Evolutionary conservation across 1,140 invertebrate genomes (phyloP).

Genomic region (Wiebesia pumilae): DNA sequence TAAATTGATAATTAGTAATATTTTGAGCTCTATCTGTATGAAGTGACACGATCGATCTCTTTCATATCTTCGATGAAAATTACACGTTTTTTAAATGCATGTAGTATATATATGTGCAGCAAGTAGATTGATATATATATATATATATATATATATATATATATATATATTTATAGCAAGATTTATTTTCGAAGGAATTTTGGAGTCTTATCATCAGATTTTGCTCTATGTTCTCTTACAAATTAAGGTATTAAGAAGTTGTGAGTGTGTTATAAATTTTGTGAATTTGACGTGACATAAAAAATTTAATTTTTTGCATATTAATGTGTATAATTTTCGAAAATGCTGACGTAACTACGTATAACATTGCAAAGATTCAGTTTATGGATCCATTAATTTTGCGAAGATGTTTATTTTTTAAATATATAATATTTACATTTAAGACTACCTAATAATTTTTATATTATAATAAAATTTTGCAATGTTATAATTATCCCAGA

Average conservation of each 20-base stretch:
- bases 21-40: neutral
- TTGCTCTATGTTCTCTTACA: neutral
- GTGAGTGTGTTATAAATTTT: neutral
- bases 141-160: too few species aligned
- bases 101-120: constrained; percentile 14
- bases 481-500: too few species aligned
- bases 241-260: neutral
- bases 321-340: neutral
- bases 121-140: constrained; percentile 35
- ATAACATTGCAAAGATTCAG: neutral
- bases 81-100: constrained; percentile 1
- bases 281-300: neutral
- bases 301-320: neutral
- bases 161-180: constrained; percentile 3
- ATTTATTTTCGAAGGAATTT: constrained; percentile 42
- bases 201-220: constrained; percentile 20
- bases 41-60: constrained; percentile 14
- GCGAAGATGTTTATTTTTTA: too few species aligned
- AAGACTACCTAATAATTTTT: too few species aligned
- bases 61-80: constrained; percentile 33
- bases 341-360: neutral
- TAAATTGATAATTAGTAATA: constrained; percentile 18
- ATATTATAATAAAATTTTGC: too few species aligned
- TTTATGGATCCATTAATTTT: neutral
- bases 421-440: neutral